These are phyloP conservation scores for Batillaria attramentaria DNA, from an alignment of 1,140 invertebrate genomes.

Conservation along the genomic window DNA sequence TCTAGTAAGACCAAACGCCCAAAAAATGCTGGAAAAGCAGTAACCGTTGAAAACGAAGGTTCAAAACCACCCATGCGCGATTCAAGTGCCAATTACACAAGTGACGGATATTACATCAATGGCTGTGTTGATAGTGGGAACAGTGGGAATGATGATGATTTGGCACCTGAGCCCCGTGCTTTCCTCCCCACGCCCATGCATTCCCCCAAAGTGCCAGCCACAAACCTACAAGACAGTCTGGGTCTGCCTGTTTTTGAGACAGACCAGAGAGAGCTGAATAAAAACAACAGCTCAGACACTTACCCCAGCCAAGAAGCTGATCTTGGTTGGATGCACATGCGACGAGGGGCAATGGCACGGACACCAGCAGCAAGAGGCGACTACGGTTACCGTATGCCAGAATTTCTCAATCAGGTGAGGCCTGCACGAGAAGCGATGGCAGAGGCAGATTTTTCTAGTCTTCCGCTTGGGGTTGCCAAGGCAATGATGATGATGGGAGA, in stretches of 20 bases:
- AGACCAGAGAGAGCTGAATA: too few species aligned
- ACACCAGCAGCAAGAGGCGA: neutral
- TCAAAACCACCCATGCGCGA: too few species aligned
- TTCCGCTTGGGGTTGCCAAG: neutral
- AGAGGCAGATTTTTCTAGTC: neutral
- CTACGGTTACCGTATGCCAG: neutral
- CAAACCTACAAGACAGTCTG: too few species aligned
- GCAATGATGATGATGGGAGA: neutral
- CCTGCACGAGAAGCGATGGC: constrained; percentile 12
- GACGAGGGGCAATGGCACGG: neutral
- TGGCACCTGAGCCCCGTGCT: neutral
- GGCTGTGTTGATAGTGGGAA: neutral
- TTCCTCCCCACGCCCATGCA: neutral
- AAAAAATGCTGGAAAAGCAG: neutral
- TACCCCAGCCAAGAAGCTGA: neutral
- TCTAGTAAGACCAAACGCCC: neutral
- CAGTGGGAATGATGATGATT: neutral
- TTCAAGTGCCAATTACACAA: neutral
- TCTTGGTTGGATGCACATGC: neutral
- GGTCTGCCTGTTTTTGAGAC: too few species aligned
- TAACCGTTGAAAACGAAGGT: too few species aligned
- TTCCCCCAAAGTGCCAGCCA: too few species aligned
- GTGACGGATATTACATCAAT: constrained; percentile 26
- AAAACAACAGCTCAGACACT: constrained; percentile 17
- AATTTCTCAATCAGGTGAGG: neutral